Base-by-base conservation (phyloP, 2,888 invertebrate genomes). In the Agriopis aurantiaria region DNA sequence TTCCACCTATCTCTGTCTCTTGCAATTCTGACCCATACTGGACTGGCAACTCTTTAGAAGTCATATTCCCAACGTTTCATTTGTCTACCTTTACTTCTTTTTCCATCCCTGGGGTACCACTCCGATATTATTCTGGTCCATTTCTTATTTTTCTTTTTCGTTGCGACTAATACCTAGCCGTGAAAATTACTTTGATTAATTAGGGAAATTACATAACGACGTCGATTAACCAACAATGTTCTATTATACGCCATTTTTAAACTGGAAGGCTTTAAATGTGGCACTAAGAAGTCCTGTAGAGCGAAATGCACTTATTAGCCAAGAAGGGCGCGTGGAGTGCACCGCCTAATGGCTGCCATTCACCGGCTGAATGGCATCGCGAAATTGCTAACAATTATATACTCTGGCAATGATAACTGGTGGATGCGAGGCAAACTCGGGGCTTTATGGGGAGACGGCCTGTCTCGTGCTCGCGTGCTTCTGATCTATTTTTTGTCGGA, bases 291-390 rank as follows among this genome's bases (percentile, higher is more conserved):
- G 89, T 91, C 88, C 88, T 92, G 88, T 88, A 88, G 88, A 89
- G 92, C 85, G 87, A 92, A 94, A 93, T 92, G 93, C 93, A 92
- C 93, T 93, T 94, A 94, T 93, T 93, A 93, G 93, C 92, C 79
- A 86, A 85, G 87, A 86, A 88, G 91, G 90, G 91, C 87, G 89
- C 88, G 82, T 80, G 81, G 88, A 90, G 91, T 86, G 91, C 86
- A 85, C 82, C 78, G 91, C 87, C 92, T 94, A 94, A 94, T 94
- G 94, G 93, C 88, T 87, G 85, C 91, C 85, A 93, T 94, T 94
- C 93, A 94, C 84, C 79, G 84, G 85, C 81, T 92, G 93, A 94
- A 93, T 93, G 89, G 91, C 89, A 85, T 90, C 89, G 90, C 82
- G 81, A 90, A 93, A 94, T 93, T 93, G 90, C 93, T 91, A 91